Evolutionary conservation across 37 sponge, comb jelly and placozoan genomes (phyloP), one percentile per base, ranked within the genome.

Genomic region (Haliclona indistincta): DNA sequence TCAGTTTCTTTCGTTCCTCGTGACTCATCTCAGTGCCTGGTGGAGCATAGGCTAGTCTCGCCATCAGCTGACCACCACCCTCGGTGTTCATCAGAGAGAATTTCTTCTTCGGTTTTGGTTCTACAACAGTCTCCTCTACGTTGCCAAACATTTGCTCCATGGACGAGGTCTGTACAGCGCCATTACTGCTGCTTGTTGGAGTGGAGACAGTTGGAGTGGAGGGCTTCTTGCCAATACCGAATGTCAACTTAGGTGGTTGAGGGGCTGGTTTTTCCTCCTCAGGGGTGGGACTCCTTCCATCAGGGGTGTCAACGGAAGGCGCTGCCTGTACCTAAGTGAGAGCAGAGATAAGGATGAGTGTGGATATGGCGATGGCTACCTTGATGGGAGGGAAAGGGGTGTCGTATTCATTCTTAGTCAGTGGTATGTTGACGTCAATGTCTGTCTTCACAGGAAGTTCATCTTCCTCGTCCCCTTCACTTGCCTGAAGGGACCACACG

Each of bases 1-100:
- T 81, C 62, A 89, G 64, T 67, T 87, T 92, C 74, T 95, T 95
- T 76, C 83, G 86, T 33, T 98, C 91, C 52, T 98, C 99, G 0
- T 75, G 43, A 29, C 78, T 68, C 23, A 92, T 42, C 47, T 73
- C 75, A 35, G 68, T 73, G 20, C 45, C 75, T 20, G 38, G 40
- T 17, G 52, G 49, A 5, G 35, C 44, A 13, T 25, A 47, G 4
- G 38, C 58, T 39, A 66, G 6, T 1, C 23, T n/a, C 8, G 51
- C 79, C 42, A 30, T 1, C 56, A 43, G 35, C 56, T 86, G 73
- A 49, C 86, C 91, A 25, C 90, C 87, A 17, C 79, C 84, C 42
- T 81, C 66, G 71, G 79, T 83, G 42, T 85, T 68, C 11, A 89
- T 81, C 17, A 92, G 82, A 19, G 86, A 78, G 10, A 84, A 76